Conservation (phyloP, 1,140 invertebrate species). For the Macrocentrus cingulum region DNA sequence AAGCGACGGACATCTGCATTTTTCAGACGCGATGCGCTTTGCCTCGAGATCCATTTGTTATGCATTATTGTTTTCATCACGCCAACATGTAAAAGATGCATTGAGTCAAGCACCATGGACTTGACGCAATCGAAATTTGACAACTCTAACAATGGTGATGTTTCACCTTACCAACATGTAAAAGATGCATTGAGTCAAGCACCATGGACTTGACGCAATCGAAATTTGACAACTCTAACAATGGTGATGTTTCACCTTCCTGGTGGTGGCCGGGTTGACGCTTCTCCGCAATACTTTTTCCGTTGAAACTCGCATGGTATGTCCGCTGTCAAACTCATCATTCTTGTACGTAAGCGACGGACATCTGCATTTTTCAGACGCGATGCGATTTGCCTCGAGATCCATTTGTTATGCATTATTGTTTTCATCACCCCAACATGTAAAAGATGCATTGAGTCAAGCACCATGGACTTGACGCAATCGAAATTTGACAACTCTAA, state of each 20-base stretch:
- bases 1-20: conserved; percentile 13
- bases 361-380: conserved; percentile 12
- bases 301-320: conserved; percentile 28
- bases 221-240: too few species aligned
- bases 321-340: conserved; percentile 18
- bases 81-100: conserved; percentile 29
- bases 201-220: too few species aligned
- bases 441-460: conserved; percentile 30
- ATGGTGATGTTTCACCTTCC: too few species aligned
- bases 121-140: conserved; percentile 24
- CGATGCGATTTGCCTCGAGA: conserved; percentile 11
- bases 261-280: too few species aligned
- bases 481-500: conserved; percentile 25
- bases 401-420: conserved; percentile 28
- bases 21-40: conserved; percentile 13
- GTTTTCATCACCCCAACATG: conserved; percentile 27
- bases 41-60: conserved; percentile 26
- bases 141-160: conserved; percentile 24
- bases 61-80: conserved; percentile 28
- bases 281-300: conserved; percentile 34
- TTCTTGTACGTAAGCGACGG: too few species aligned
- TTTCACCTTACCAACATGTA: too few species aligned
- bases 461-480: conserved; percentile 16
- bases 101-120: conserved; percentile 22
- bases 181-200: too few species aligned